These are phyloP conservation scores for Epizoanthus scotinus DNA, from an alignment of 92 coral and sea anemone genomes.

Conservation along the genomic window DNA sequence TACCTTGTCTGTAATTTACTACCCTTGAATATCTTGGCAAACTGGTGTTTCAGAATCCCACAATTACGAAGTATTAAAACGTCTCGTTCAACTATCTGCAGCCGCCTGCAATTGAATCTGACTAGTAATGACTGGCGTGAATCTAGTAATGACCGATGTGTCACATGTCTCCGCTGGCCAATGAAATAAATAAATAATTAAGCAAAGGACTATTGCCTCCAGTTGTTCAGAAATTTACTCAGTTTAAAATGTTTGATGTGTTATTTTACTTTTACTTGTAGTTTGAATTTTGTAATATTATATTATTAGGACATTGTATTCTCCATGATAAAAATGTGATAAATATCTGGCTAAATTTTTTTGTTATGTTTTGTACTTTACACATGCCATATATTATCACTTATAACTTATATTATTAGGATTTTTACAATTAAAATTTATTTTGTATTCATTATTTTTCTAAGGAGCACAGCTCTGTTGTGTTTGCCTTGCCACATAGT, in stretches of 20 bases:
- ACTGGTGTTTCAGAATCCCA: conserved; percentile 23
- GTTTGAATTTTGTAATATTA: background rate
- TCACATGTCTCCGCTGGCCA: background rate
- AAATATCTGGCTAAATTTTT: too few relatives aligned
- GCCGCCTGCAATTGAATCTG: conserved; percentile 15
- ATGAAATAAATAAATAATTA: too few relatives aligned
- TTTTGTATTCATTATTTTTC: too few relatives aligned
- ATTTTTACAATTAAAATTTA: too few relatives aligned
- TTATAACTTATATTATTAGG: background rate
- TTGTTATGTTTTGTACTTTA: background rate
- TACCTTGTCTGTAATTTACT: too few relatives aligned
- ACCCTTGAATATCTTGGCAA: background rate
- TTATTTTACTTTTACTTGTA: background rate
- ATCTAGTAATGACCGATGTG: background rate
- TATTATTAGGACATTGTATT: background rate
- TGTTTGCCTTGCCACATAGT: too few relatives aligned
- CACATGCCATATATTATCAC: too few relatives aligned
- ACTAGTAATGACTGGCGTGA: conserved; percentile 16
- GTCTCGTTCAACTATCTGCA: conserved; percentile 14
- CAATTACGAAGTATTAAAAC: conserved; percentile 27
- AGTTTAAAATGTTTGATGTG: background rate
- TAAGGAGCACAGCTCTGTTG: too few relatives aligned
- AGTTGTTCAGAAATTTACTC: too few relatives aligned
- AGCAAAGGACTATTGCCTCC: too few relatives aligned
- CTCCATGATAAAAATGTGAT: too few relatives aligned